Evolutionary conservation across 1,140 invertebrate genomes (phyloP), one percentile per base, ranked within the genome.

Genomic region (Microplitis demolitor): DNA sequence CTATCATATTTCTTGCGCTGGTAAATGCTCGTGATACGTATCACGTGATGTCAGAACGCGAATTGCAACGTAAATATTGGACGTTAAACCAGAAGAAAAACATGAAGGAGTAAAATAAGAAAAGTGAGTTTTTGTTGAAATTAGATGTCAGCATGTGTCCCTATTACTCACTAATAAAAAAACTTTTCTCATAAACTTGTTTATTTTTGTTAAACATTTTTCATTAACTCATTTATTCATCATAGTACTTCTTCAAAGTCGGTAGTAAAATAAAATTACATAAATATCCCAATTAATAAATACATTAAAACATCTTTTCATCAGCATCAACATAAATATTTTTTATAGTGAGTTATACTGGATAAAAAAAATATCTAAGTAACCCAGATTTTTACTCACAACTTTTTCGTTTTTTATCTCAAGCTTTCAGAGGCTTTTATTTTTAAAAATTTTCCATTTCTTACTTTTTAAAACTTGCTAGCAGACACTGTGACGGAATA

Each of bases 11-110:
- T 75, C 73, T 75, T 64, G 50, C 24, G 8, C 39, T 58, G 34
- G 31, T 31, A 8, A 45, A 74, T 54, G 58, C 73, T 37, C 24
- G 71, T 68, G 68, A 73, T 74, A 74, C 71, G 69, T 73, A 64
- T 71, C 68, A 62, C 16, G 66, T 77, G 73, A 74, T 73, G 74
- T 56, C 35, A 58, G 71, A 3, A 11, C 5, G 6, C 61, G 73
- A 77, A 77, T 77, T 75, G 73, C 76, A 64, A 71, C 74, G 71
- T 75, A 77, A 75, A 77, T 77, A 77, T 74, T 45, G 39, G 5
- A 45, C 39, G 39, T 45, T 6, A 45, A 24, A 45, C 39, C 8
- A 39, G 4, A 73, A 60, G 72, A 73, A 71, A 74, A 71, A 68
- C 51, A 34, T 6, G 13, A 45, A 67, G 16, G 54, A 45, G 11